A percentile compares a stretch with the other conserved stretches of the same genome.
Conservation (phyloP, 2,797 vertebrate species). For the Pterois miles region DNA sequence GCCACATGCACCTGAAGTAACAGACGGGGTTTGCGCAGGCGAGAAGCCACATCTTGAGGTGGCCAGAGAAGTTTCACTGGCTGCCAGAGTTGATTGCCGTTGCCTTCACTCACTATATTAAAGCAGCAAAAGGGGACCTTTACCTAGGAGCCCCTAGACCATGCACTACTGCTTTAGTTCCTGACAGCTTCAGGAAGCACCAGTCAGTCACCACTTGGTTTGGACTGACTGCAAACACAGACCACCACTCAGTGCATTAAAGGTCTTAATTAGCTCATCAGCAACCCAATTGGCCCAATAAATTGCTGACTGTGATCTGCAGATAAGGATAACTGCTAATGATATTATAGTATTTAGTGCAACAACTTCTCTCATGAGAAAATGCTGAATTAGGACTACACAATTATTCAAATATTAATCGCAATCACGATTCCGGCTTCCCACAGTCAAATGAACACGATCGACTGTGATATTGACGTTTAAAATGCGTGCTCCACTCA, state of each 20-base stretch:
- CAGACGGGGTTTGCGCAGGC: conserved; percentile 14
- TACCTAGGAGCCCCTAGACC: conserved; percentile 53
- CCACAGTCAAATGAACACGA: too few species aligned
- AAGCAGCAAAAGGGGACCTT: conserved; percentile 55
- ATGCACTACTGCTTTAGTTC: conserved; percentile 44
- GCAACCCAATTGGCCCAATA: conserved; percentile 66
- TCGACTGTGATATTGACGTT: too few species aligned
- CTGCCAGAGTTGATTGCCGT: conserved; percentile 64
- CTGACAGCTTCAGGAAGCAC: conserved; percentile 63
- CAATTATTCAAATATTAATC: too few species aligned
- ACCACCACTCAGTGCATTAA: conserved; percentile 32
- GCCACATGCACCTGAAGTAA: conserved; percentile 38
- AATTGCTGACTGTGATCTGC: conserved; percentile 44
- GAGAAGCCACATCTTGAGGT: conserved; percentile 25
- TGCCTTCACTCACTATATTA: conserved; percentile 55
- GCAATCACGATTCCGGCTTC: too few species aligned
- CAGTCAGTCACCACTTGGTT: conserved; percentile 35
- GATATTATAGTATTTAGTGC: conserved; percentile 44
- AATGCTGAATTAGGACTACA: not conserved
- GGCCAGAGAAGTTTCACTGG: conserved; percentile 35
- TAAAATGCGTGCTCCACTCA: too few species aligned
- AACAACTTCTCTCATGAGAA: conserved; percentile 12
- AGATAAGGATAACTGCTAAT: conserved; percentile 35
- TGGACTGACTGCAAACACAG: conserved; percentile 37
- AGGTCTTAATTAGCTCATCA: conserved; percentile 69